phyloP scores from a whole-genome alignment of 2,113 vertebrate species.

The Callipepla californica region DNA sequence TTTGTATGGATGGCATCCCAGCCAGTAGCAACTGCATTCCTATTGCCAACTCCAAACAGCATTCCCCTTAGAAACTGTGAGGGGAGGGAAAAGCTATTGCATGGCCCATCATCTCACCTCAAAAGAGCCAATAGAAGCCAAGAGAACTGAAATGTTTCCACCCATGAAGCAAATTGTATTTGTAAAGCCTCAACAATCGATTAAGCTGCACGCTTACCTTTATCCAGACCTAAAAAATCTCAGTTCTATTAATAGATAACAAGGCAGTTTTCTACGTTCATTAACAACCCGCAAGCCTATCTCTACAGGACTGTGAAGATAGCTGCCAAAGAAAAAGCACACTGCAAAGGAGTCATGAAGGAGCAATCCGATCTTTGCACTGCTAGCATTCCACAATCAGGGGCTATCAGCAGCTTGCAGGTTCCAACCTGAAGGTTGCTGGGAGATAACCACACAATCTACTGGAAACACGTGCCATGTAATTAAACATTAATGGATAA shows the following conservation, averaged over 20 bases:
- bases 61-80: not conserved
- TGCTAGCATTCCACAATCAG: accelerated
- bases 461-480: not conserved
- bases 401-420: conserved; percentile 30
- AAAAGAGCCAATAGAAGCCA: not conserved
- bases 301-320: not conserved
- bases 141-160: not conserved
- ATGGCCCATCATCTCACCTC: not conserved
- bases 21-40: not conserved
- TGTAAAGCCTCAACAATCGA: not conserved
- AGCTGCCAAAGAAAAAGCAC: not conserved
- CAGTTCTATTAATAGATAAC: not conserved
- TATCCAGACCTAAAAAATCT: not conserved
- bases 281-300: not conserved
- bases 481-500: conserved; percentile 1
- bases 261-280: not conserved
- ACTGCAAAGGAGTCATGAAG: not conserved
- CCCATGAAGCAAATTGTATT: not conserved
- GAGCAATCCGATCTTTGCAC: not conserved
- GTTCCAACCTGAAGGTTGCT: not conserved
- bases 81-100: not conserved
- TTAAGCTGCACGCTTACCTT: not conserved
- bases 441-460: not conserved
- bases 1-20: not conserved
- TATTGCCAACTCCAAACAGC: not conserved